Base-by-base conservation (phyloP, 2,888 invertebrate genomes). In the Pycnomerus fuliginosus region DNA sequence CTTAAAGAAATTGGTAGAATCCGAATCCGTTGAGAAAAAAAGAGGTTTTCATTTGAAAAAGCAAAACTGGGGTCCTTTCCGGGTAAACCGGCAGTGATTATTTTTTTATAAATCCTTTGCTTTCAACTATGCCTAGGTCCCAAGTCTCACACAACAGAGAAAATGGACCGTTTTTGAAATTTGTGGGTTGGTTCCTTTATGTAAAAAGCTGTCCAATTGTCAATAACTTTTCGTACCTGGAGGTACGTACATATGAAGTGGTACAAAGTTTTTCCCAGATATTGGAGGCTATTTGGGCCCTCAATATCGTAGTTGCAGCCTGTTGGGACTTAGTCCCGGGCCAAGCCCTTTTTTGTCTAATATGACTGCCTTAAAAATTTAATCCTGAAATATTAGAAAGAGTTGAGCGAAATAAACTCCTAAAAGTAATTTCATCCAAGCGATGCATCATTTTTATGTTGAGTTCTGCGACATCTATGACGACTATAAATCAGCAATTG, bases 401-500 rank as follows among this genome's bases (percentile, higher is more conserved):
- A 4, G 20, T 20, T 20, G 20, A 8, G 8, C 7, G 4, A 20
- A 4, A 20, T 20, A 7, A 20, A 4, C 4, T 20, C 7, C 4
- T 7, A 20, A 8, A 20, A 20, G 20, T 7, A 7, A 20, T 7
- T 20, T 20, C 4, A 20, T 20, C 20, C 7, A n/a, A n/a, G n/a
- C 7, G 20, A 20, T 7, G 20, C 7, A 14, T 29, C 29, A 29
- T 29, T 29, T 29, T 12, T 29, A 29, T 29, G 29, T n/a, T 10
- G 8, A 4, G 7, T 4, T 20, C 7, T 20, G 20, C 4, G 10
- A 10, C 4, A 4, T 8, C 27, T 27, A 5, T 27, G 27, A 27
- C 10, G 11, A 8, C 10, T 10, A 10, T 27, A 10, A 27, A 27
- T 10, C 5, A 25, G 27, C n/a, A 20, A 7, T 20, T 4, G 8